Conservation (phyloP, 2,888 invertebrate genomes). For the Meiosimyza platycephala region DNA sequence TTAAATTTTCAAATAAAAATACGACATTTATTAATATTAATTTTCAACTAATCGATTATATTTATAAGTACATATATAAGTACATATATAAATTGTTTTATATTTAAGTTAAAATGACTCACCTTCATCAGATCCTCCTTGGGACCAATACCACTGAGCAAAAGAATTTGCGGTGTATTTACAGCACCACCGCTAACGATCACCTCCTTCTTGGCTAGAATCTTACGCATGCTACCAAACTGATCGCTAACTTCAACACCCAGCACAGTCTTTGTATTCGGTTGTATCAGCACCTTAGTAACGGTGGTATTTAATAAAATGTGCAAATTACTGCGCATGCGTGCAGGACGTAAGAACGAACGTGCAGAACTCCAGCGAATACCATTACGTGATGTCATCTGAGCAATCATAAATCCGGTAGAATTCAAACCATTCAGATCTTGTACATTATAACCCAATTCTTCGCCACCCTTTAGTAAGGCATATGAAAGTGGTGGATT, state of each 20-base stretch:
- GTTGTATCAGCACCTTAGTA: slow-evolving; percentile 80
- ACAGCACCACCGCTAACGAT: slow-evolving; percentile 85
- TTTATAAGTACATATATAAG: no score
- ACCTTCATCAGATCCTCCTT: slow-evolving; percentile 75
- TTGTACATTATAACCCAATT: slow-evolving; percentile 80
- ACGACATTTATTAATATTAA: no score
- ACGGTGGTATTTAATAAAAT: slow-evolving; percentile 86
- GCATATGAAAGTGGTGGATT: slow-evolving; percentile 85
- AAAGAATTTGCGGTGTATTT: slow-evolving; percentile 91
- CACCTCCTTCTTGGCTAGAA: slow-evolving; percentile 84
- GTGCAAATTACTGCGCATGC: slow-evolving; percentile 81
- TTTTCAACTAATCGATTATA: no score
- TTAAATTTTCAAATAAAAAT: no score
- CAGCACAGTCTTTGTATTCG: slow-evolving; percentile 77
- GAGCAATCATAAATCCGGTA: slow-evolving; percentile 88
- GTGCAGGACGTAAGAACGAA: slow-evolving; percentile 84
- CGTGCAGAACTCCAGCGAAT: slow-evolving; percentile 84
- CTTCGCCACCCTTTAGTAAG: slow-evolving; percentile 81
- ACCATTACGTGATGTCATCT: slow-evolving; percentile 88
- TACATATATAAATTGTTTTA: no score
- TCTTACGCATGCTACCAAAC: slow-evolving; percentile 70
- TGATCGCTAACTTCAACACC: slow-evolving; percentile 76
- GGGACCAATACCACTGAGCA: slow-evolving; percentile 90
- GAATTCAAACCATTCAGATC: slow-evolving; percentile 85
- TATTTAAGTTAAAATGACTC: slow-evolving; percentile 39